Base-by-base conservation (phyloP, 2,113 vertebrate species). In the Amia ocellicauda region DNA sequence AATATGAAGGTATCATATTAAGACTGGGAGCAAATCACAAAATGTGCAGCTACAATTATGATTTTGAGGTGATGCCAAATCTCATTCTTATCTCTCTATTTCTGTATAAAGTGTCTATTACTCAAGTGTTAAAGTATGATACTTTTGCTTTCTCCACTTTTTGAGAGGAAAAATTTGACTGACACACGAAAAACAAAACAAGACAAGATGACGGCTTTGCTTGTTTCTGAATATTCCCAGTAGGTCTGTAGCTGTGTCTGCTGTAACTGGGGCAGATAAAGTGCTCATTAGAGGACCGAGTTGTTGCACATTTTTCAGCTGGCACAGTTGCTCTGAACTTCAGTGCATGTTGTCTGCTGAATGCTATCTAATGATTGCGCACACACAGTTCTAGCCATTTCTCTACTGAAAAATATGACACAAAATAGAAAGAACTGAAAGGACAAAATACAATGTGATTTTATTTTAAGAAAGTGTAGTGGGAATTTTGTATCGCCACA, bases 261-360 rank as follows among this genome's bases (percentile, higher is more conserved):
- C 70, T 73, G 63, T 50, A 75, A 67, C 56, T 45, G 62, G 63
- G 57, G 41, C 71, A 69, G 56, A 60, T 26, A 43, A 69, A 52
- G 42, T 5, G 22, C 54, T 41, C 58, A 49, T 65, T 53, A 28
- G 50, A 31, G 51, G 41, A 42, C 7, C 58, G 61, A 63, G 28
- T 64, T 19, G 17, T 55, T 20, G 45, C 27, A 42, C 61, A 47
- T 42, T 56, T 47, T 45, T 58, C 36, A 47, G 36, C 20, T 40
- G 54, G 40, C 29, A 63, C 58, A 50, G 23, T 36, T 64, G 43
- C 60, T 7, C 54, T 47, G 20, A 43, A 55, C n/a, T n/a, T 19
- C 36, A 31, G 14, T 31, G 45, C 45, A 31, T 36, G 29, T 28
- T 40, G 47, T 66, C 22, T 56, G 54, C 53, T 55, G n/a, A 41